phyloP scores from a whole-genome alignment of 1,140 invertebrate genomes.

The Drosophila nebulosa region DNA sequence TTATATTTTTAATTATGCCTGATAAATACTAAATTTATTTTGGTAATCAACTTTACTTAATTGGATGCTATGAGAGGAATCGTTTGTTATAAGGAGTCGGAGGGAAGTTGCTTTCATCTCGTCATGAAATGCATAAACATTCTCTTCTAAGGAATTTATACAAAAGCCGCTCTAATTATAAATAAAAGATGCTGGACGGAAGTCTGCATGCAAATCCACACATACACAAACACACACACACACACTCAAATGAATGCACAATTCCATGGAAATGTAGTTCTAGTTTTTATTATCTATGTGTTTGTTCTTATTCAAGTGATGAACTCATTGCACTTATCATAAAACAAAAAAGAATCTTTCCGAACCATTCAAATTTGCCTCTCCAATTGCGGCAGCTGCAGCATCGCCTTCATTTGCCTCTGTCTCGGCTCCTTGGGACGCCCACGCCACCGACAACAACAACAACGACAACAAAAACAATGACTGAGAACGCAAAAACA shows the following conservation, averaged over 20 bases:
- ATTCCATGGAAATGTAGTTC: conserved; percentile 7
- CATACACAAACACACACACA: background rate
- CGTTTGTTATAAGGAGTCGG: too few species aligned
- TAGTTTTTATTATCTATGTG: conserved; percentile 29
- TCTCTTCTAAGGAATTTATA: background rate
- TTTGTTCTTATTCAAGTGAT: conserved; percentile 49
- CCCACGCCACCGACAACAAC: conserved; percentile 37
- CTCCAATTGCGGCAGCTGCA: conserved; percentile 19
- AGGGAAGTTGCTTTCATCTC: too few species aligned
- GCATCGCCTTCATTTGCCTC: conserved; percentile 16
- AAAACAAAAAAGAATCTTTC: conserved; percentile 11
- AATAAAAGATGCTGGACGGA: background rate
- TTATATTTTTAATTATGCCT: too few species aligned
- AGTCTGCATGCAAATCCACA: background rate
- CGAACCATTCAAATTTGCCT: conserved; percentile 59
- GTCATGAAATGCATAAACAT: too few species aligned
- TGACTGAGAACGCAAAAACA: conserved; percentile 23
- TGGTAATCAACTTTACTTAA: too few species aligned
- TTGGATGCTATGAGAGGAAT: too few species aligned
- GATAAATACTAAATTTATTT: too few species aligned
- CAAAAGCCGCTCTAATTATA: background rate
- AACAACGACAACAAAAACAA: conserved; percentile 12
- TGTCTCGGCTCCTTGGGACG: conserved; percentile 46
- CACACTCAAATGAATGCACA: background rate
- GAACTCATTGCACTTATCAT: conserved; percentile 40